Base-by-base conservation (phyloP, 2,113 vertebrate genomes). In the Podilymbus podiceps region DNA sequence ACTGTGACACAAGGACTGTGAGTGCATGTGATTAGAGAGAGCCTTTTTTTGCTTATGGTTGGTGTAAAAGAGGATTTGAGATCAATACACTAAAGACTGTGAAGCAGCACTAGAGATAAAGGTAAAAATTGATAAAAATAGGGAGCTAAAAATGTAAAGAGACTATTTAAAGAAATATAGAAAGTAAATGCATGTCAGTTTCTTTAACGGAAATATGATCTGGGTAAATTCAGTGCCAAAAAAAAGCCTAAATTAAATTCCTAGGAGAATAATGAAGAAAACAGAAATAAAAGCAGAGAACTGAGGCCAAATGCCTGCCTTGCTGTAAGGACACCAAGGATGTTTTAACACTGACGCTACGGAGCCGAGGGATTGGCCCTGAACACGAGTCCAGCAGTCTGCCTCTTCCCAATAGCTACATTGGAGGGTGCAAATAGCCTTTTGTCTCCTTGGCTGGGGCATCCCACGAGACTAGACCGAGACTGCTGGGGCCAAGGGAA, bases 311-410 rank as follows among this genome's bases (percentile, higher is more conserved):
- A 91, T 18, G 25, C 15, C 47, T 67, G 40, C 46, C 12, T 75
- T 5, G 24, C 22, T 72, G 46, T 49, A 53, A 83, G 71, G 67
- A 76, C 42, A 60, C 35, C 27, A 40, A 49, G 49, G 42, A 80
- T 71, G 28, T 74, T 90, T 93, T 50, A 64, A 47, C 50, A 62
- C 5, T 76, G 67, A 76, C 17, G 49, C 8, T 5, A 3, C 2
- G 14, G 42, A 81, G 10, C 15, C 1, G 3, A 68, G 40, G 15
- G 35, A 53, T 30, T 0, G 1, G 12, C 10, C 15, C 30, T 2
- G 3, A 79, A 9, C 21, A 31, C 0, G 5, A n/a, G 24, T 27
- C 30, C 74, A 90, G 52, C 44, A 20, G 35, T 44, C 53, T 56
- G 20, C 7, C 14, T 74, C 67, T 92, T 79, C 58, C 56, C 33